Base-by-base conservation (phyloP, 2,888 invertebrate genomes). In the Anthrax anthrax region DNA sequence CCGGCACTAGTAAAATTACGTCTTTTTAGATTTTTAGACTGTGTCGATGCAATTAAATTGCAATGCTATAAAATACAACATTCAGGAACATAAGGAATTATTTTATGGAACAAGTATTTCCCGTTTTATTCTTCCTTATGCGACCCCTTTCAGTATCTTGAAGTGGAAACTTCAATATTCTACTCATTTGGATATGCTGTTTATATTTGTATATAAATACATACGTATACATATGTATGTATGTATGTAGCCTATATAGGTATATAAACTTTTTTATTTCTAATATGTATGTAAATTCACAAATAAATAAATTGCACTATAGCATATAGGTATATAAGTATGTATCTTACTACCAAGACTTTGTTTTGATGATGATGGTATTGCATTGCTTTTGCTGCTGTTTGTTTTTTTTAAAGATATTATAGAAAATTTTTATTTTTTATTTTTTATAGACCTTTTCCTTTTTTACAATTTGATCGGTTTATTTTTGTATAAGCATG, bases 51-150 rank as follows among this genome's bases (percentile, higher is more conserved):
- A 32, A 32, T 32, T 17, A 23, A 36, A 36, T 39, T 45, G 36
- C 39, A 23, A 23, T 23, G 23, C 8, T 6, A 6, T 6, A 23
- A 23, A 6, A 23, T 23, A 8, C 8, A 23, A 6, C 5, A 23
- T 23, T 6, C 8, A 23, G 23, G 23, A 6, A 23, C 23, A 23
- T 23, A 8, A 23, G 23, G 23, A 23, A 23, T 23, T 6, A 46
- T 42, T 46, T 46, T 29, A 34, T 41, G 17, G 41, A 46, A 46
- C 46, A 37, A 46, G 46, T 41, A 46, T 46, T 46, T 46, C 46
- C 46, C 46, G 46, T 46, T 46, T 42, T 40, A 32, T 9, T 3
- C n/a, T 12, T 29, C 29, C 37, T 29, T 14, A 23, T 32, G 41
- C 46, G 29, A 32, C 29, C 29, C 29, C 29, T 32, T 32, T 32